phyloP scores from a whole-genome alignment of 2,797 vertebrate genomes.

The Balearica regulorum region DNA sequence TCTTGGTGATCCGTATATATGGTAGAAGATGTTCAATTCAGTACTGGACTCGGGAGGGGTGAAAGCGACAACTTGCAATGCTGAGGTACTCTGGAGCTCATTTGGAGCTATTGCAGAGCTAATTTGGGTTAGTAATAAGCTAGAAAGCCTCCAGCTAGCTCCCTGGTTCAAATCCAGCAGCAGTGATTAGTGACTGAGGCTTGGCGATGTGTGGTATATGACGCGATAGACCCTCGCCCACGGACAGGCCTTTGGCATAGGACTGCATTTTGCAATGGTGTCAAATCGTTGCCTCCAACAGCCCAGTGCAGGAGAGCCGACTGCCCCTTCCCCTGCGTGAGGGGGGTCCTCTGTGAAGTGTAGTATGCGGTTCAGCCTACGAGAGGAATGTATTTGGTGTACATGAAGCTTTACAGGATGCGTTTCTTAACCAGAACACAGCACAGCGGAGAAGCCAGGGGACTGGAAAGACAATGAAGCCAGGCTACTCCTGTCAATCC shows the following conservation, averaged over 20 bases:
- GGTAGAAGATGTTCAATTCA: neutral
- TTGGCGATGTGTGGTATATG: rapidly evolving
- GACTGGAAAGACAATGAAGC: rapidly evolving
- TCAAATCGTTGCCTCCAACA: rapidly evolving
- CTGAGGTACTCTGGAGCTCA: neutral
- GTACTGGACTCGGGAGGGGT: rapidly evolving
- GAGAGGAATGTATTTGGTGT: rapidly evolving
- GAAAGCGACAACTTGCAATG: neutral
- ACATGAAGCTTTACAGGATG: rapidly evolving
- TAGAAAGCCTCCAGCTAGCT: neutral
- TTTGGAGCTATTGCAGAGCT: neutral
- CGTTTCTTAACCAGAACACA: neutral
- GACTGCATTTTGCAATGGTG: neutral
- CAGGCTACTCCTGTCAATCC: neutral
- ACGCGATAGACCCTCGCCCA: neutral
- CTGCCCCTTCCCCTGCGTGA: too few relatives aligned
- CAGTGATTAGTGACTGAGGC: rapidly evolving
- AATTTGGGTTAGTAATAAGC: neutral
- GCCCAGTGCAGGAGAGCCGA: neutral
- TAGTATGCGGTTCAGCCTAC: rapidly evolving
- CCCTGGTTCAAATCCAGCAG: neutral
- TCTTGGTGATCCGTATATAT: neutral
- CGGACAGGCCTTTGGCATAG: rapidly evolving
- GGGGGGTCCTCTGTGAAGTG: too few relatives aligned
- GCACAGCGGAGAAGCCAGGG: neutral